Evolutionary conservation across 2,797 vertebrate species (phyloP), one percentile per base, ranked within the genome.

Genomic region (Coregonus suidteri): DNA sequence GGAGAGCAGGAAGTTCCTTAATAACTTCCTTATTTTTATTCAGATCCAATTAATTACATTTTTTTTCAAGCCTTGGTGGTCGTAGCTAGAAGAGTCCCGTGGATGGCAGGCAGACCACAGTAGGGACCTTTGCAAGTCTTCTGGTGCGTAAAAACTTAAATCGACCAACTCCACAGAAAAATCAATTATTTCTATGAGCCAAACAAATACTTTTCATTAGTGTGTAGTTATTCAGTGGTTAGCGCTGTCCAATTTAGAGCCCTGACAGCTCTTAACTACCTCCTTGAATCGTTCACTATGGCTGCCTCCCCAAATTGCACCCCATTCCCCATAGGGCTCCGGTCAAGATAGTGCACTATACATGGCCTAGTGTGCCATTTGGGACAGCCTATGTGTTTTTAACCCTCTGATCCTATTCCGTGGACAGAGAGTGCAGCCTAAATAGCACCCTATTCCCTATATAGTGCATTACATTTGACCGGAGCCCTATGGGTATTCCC

Each of bases 11-110:
- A 90, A 90, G 90, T 88, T 93, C 90, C 91, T 91, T 93, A 93
- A 94, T 94, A 92, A 94, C 93, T 94, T 93, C 93, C 93, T 94
- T 94, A 93, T 93, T 94, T 94, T 93, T 94, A 93, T 93, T 94
- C 93, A 93, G 92, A 93, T 93, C 90, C 90, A 94, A 92, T 94
- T 93, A 94, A 94, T 94, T 91, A 91, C 88, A 89, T 93, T 92
- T 92, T 92, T 93, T 89, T 85, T 82, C 65, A 76, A 66, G 77
- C 81, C 71, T 20, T 80, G 73, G 86, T 83, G 85, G 81, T 47
- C 6, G 53, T 16, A 5, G 53, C 53, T 56, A 6, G 2, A 56
- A 18, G 84, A 90, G 16, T 56, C 15, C 53, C 16, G 16, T 2
- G 15, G 53, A n/a, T 0, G 16, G 52, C 52, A 4, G 54, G 15